Percentiles rank a stretch among this genome's conserved stretches.
phyloP scores from a whole-genome alignment of 1,140 invertebrate species.

The Heliconius nattereri region DNA sequence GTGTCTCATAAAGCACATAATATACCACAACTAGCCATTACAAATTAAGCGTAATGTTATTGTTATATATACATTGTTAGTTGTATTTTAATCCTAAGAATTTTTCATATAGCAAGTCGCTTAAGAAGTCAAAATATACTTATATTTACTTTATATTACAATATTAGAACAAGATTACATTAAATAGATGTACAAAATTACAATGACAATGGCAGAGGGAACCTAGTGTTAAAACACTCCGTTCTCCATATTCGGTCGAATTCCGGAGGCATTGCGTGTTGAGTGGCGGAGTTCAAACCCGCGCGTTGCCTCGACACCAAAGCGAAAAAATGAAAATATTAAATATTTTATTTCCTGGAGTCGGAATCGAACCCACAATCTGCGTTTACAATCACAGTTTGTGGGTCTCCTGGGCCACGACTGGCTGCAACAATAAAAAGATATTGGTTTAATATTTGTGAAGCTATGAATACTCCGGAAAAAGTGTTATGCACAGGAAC shows the following conservation, averaged over 20 bases:
- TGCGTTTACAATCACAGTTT: no score
- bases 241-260: no score
- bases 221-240: no score
- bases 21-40: neutral
- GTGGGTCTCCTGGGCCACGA: neutral
- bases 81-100: neutral
- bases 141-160: no score
- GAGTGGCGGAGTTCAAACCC: neutral
- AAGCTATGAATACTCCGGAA: conserved; percentile 20
- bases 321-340: no score
- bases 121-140: neutral
- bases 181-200: no score
- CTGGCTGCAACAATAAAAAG: neutral
- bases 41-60: neutral
- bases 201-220: no score
- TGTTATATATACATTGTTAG: neutral
- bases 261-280: no score
- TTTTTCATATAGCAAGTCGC: neutral
- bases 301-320: neutral
- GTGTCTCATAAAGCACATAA: neutral
- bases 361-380: neutral
- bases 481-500: conserved; percentile 22
- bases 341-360: neutral
- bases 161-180: no score
- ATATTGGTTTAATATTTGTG: conserved; percentile 20